These are phyloP conservation scores for Rhabdomys pumilio DNA, from an alignment of 2,797 vertebrate species.

Conservation along the genomic window DNA sequence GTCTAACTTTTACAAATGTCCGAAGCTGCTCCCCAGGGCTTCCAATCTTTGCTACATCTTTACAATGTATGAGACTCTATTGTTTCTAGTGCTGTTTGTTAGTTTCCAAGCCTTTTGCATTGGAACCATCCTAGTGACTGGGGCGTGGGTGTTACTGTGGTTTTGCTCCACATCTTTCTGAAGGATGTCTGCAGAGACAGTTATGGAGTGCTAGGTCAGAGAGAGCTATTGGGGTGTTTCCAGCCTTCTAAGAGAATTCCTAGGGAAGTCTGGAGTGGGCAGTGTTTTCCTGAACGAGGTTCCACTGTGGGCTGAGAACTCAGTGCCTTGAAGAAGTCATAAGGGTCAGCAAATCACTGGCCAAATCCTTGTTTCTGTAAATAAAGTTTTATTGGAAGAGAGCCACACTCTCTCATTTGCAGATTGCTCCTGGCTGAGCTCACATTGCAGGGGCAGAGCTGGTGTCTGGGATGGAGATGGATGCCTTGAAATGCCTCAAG, in stretches of 20 bases:
- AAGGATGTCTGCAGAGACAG: slow-evolving; percentile 17
- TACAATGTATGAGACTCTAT: background rate
- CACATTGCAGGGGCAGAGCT: background rate
- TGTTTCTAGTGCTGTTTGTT: background rate
- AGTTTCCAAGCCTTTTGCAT: background rate
- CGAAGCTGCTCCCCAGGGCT: background rate
- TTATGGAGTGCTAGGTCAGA: background rate
- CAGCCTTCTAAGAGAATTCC: slow-evolving; percentile 16
- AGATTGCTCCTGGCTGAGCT: background rate
- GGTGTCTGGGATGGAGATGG: background rate
- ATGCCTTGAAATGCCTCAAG: background rate
- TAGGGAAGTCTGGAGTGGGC: background rate
- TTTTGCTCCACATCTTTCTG: slow-evolving; percentile 2
- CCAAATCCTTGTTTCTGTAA: slow-evolving; percentile 57
- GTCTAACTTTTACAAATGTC: background rate
- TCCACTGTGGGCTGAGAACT: background rate
- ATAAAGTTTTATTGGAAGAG: slow-evolving; percentile 72
- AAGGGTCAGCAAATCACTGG: background rate
- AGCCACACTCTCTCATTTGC: slow-evolving; percentile 46
- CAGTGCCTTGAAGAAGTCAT: background rate
- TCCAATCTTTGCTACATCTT: background rate
- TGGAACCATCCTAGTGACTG: background rate
- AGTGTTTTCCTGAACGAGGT: slow-evolving; percentile 4
- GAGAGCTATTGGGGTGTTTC: background rate
- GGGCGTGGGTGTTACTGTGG: background rate